Evolutionary conservation across 2,888 invertebrate species (phyloP), one percentile per base, ranked within the genome.

Genomic region (Epicampocera succincta): DNA sequence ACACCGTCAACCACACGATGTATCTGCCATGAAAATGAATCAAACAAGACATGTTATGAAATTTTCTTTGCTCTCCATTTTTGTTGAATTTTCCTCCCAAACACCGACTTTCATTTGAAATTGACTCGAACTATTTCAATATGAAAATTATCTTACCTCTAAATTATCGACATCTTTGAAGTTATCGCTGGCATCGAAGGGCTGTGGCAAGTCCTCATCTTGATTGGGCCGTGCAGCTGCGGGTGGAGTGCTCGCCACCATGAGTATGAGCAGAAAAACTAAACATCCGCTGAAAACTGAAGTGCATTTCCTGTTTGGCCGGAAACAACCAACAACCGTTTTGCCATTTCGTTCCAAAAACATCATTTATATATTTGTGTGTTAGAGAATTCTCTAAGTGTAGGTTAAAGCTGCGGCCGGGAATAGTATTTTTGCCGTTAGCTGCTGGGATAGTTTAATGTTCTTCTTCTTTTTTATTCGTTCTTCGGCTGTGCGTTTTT

Each of bases 141-240:
- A 65, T n/a, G 4, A 63, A 42, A 63, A 73, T 63, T 52, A 48
- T 56, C 85, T 73, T 85, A 89, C 90, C 86, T 90, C 88, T 61
- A 88, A 85, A 83, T 90, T 90, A 84, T 90, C 89, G 17, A 84
- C 85, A 84, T 86, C 85, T 17, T 56, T 71, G 19, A 83, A 84
- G 12, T 84, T 84, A 25, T 82, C 83, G 52, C 79, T 83, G 12
- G 68, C 83, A 82, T 61, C 71, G 21, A 66, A 71, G 60, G 69
- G 21, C 5, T 4, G 74, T 46, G 78, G 74, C 25, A 82, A 61
- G 40, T 54, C 63, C 48, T 71, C 82, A 61, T 71, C 66, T 21
- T 74, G 25, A 46, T 6, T 46, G 40, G 77, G 71, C 13, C 74
- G 52, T 17, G 74, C 69, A 21, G 40, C n/a, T 44, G 71, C n/a